Evolutionary conservation across 2,797 vertebrate genomes (phyloP).

Genomic region (Ptychadena robeensis): DNA sequence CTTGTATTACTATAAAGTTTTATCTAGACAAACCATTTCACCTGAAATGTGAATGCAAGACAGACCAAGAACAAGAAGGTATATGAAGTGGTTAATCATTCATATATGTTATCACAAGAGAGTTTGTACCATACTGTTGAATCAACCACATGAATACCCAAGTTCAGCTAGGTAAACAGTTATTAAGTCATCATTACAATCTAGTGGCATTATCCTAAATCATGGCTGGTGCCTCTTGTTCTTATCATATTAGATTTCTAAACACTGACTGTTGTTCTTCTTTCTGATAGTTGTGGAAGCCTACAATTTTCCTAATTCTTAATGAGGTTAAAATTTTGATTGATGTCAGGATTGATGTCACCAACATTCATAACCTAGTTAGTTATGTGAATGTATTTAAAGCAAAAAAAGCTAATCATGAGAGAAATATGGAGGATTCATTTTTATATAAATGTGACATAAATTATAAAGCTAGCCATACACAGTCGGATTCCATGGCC

Average conservation of each 20-base stretch:
- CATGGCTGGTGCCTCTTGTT: constrained; percentile 22
- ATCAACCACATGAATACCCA: constrained; percentile 26
- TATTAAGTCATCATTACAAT: constrained; percentile 47
- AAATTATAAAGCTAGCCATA: no score
- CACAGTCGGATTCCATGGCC: no score
- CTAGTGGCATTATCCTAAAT: constrained; percentile 19
- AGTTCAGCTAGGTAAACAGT: constrained; percentile 25
- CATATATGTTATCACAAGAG: background rate
- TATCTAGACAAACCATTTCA: no score
- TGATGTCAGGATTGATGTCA: background rate
- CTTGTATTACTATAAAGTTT: background rate
- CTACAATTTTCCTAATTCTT: constrained; percentile 2
- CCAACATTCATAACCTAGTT: no score
- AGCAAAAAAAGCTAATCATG: no score
- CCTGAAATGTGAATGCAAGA: background rate
- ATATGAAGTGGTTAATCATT: constrained; percentile 3
- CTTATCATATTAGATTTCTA: background rate
- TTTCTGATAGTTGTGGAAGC: background rate
- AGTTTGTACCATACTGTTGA: background rate
- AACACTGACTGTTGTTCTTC: background rate
- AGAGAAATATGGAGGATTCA: no score
- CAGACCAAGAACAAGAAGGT: background rate
- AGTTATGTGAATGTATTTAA: no score
- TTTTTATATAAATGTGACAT: no score
- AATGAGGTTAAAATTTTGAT: background rate